Base-by-base conservation (phyloP, 2,888 invertebrate species). In the Spicauda simplicius region DNA sequence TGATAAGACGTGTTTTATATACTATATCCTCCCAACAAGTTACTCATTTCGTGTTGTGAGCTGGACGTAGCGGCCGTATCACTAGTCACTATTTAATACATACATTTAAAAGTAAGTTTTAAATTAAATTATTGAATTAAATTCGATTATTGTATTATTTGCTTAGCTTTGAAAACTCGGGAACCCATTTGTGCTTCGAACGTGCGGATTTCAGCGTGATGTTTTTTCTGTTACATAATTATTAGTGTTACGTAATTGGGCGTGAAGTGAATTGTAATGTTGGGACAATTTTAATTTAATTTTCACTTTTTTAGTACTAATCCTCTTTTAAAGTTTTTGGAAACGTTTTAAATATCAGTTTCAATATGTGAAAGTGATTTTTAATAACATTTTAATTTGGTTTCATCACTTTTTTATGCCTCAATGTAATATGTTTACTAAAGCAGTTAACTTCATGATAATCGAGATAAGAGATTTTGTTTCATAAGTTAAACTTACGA, bases 1-100 rank as follows among this genome's bases (percentile, higher is more conserved):
- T 90, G 93, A 93, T 93, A 94, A 94, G 90, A 82, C 83, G 77
- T 81, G 87, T 88, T 89, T 91, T 91, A 93, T 93, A 94, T 94
- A 91, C 83, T 85, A 82, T 86, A 94, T 93, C 86, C 93, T 90
- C 90, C 82, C 88, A 80, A 77, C 80, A 78, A 80, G 78, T 80
- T 80, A 79, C 82, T 92, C 92, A 92, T 88, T 92, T 91, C 78
- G 83, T 83, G 77, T 81, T 71, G 84, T 80, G 88, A 83, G 88
- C 87, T 84, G 86, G 81, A 79, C 84, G 80, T 77, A 84, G 85
- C 90, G 84, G 82, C 83, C 84, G 83, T 80, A 82, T 84, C 86
- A 80, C 83, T 84, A 82, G 78, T 87, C 87, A 82, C 81, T 87
- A 82, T 84, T 86, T 80, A 80, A 77, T 75, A 79, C 76, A 76